phyloP scores from a whole-genome alignment of 2,797 vertebrate species.

The Hoplostethus atlanticus region DNA sequence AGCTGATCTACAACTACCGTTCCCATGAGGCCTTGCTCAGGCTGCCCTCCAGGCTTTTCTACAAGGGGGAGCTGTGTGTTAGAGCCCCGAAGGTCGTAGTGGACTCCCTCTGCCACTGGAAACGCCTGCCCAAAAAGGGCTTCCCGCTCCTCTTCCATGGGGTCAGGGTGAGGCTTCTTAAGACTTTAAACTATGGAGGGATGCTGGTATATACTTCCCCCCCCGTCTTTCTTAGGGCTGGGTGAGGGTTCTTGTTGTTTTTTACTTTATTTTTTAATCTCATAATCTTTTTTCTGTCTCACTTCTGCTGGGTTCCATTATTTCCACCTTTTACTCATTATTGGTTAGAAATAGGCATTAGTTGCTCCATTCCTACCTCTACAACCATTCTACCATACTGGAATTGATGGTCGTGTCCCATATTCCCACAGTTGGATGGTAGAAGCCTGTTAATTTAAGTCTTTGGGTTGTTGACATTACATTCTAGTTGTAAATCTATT shows the following conservation, averaged over 20 bases:
- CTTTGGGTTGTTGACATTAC: background rate
- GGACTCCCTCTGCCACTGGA: conserved; percentile 90
- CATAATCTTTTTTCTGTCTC: too few relatives aligned
- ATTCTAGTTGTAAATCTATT: background rate
- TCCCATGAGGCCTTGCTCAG: conserved; percentile 90
- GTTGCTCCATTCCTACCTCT: too few relatives aligned
- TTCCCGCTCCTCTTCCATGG: conserved; percentile 96
- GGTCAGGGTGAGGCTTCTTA: conserved; percentile 85
- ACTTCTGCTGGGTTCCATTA: too few relatives aligned
- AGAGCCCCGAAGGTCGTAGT: conserved; percentile 84
- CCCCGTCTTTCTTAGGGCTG: too few relatives aligned
- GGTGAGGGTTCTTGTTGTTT: too few relatives aligned
- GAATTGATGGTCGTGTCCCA: background rate
- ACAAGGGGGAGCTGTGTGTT: conserved; percentile 89
- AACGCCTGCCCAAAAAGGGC: conserved; percentile 88
- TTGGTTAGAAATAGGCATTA: too few relatives aligned
- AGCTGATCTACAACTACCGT: conserved; percentile 95
- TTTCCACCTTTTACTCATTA: too few relatives aligned
- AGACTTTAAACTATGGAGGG: background rate
- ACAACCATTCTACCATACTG: background rate
- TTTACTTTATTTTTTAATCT: too few relatives aligned
- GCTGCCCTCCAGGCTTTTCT: conserved; percentile 94
- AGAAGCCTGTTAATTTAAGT: background rate
- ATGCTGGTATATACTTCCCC: too few relatives aligned
- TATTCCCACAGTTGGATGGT: background rate